A percentile compares a stretch with the other conserved stretches of the same genome.
These are phyloP conservation scores for Passer montanus DNA, from an alignment of 2,113 vertebrate species.

Conservation along the genomic window DNA sequence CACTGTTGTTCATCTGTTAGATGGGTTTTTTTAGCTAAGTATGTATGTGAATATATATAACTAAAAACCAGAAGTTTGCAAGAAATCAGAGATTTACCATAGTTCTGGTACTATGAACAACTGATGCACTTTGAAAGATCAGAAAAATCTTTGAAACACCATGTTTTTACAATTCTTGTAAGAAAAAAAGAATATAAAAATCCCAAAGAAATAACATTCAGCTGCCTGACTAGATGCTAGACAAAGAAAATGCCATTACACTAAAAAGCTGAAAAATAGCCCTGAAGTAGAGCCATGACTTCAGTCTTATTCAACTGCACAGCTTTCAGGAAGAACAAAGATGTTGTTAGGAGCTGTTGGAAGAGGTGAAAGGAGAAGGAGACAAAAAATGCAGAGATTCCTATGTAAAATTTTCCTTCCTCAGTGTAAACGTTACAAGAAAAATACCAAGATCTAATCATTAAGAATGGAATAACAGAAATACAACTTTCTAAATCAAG, in stretches of 20 bases:
- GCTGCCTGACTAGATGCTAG: neutral
- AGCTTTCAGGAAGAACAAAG: neutral
- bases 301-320: neutral
- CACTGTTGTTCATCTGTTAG: neutral
- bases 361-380: neutral
- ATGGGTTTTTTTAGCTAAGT: neutral
- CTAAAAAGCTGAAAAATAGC: constrained; percentile 2
- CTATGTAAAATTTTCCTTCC: neutral
- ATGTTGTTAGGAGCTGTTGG: neutral
- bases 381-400: neutral
- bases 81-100: neutral
- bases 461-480: neutral
- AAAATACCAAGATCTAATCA: neutral
- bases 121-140: neutral
- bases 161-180: neutral
- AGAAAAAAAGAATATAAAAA: neutral
- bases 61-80: neutral
- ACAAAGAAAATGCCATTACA: neutral
- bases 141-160: constrained; percentile 10
- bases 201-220: neutral
- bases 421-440: neutral
- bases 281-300: neutral
- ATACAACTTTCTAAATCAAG: neutral
- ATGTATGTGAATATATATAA: neutral
- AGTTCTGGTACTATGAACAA: neutral